phyloP scores from a whole-genome alignment of 2,888 invertebrate species.

The Meta bourneti region DNA sequence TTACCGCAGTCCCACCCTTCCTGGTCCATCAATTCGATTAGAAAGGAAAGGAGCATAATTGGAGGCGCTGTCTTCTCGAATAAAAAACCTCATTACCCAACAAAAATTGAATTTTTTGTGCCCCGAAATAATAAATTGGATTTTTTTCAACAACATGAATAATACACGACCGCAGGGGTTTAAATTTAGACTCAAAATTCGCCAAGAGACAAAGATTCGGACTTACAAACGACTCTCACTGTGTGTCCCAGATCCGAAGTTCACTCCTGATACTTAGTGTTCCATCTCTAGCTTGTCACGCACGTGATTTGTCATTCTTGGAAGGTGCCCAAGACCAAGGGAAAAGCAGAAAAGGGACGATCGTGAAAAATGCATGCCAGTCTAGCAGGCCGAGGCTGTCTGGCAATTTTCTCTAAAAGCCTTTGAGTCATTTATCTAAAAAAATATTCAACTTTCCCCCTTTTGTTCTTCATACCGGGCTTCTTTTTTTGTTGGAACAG shows the following conservation, averaged over 20 bases:
- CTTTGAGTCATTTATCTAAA: conserved; percentile 51
- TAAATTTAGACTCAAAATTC: conserved; percentile 30
- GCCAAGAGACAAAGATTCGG: background rate
- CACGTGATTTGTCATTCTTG: conserved; percentile 46
- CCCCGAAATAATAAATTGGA: background rate
- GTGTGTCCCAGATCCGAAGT: background rate
- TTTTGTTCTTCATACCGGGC: conserved; percentile 20
- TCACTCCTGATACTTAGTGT: background rate
- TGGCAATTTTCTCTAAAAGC: conserved; percentile 64
- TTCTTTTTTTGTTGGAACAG: background rate
- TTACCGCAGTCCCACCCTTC: too few species aligned
- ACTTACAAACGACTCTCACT: background rate
- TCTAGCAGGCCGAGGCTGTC: conserved; percentile 16
- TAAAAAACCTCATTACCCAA: background rate
- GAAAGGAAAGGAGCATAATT: background rate
- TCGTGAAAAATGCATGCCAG: conserved; percentile 44
- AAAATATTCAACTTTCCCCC: conserved; percentile 6
- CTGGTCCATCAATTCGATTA: background rate
- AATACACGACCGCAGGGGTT: background rate
- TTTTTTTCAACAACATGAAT: background rate
- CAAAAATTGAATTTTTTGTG: background rate
- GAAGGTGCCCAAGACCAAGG: conserved; percentile 23
- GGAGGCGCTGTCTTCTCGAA: background rate
- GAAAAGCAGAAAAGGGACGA: background rate
- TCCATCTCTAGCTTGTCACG: conserved; percentile 38